Conservation (phyloP, 2,113 vertebrate genomes). For the Gasterosteus nipponicus region DNA sequence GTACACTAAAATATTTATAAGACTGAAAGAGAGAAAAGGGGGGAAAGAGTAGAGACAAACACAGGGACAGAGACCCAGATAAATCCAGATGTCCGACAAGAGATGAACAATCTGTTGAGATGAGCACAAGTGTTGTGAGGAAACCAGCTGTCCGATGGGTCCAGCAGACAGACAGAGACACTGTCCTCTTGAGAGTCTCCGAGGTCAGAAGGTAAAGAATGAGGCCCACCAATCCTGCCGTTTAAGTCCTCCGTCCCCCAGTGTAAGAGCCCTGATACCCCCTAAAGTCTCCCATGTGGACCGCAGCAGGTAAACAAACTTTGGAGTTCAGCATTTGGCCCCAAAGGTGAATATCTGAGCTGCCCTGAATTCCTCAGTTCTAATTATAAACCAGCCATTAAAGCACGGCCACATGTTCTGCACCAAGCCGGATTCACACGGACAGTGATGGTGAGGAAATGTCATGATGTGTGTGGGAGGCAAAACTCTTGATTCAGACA, state of each 20-base stretch:
- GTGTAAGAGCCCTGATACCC: conserved; percentile 10
- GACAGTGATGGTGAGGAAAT: neutral
- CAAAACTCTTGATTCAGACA: neutral
- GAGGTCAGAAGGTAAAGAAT: conserved; percentile 60
- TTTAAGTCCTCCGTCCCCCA: conserved; percentile 25
- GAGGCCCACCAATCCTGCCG: conserved; percentile 15
- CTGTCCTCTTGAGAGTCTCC: conserved; percentile 22
- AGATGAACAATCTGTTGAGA: conserved; percentile 14
- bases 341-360: conserved; percentile 48
- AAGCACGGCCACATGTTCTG: conserved; percentile 58
- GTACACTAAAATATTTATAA: neutral
- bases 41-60: neutral
- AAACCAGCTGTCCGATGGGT: conserved; percentile 24
- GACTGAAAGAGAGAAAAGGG: neutral
- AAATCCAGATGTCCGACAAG: neutral
- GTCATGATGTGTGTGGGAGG: neutral
- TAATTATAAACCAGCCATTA: conserved; percentile 77
- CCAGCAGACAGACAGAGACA: conserved; percentile 33
- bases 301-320: conserved; percentile 74
- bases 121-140: conserved; percentile 3
- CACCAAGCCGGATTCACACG: conserved; percentile 52
- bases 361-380: conserved; percentile 69
- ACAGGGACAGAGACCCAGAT: neutral
- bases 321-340: conserved; percentile 65
- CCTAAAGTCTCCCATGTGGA: conserved; percentile 25